Base-by-base conservation (phyloP, 2,797 vertebrate genomes). In the Amphiprion clarkii region DNA sequence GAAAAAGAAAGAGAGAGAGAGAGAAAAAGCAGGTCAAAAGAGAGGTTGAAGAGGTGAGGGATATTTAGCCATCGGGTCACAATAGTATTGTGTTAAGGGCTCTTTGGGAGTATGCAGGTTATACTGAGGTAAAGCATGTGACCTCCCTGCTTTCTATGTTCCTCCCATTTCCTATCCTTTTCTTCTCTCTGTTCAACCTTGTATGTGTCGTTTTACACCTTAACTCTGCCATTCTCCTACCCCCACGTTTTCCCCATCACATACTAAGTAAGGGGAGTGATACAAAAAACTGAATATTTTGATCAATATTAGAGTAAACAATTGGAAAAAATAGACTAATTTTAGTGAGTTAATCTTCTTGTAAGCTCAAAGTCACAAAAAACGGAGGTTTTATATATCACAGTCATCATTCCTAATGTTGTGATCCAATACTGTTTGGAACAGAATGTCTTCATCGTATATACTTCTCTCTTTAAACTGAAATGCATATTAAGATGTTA, bases 31-130 rank as follows among this genome's bases (percentile, higher is more conserved):
- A 75, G 79, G 71, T 81, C 76, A 76, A 10, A 25, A 13, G 29
- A 60, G 52, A 75, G 78, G 70, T 71, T 74, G 69, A 48, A 66
- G 61, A 48, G 71, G 66, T 73, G 44, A 69, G 58, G 58, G 70
- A 65, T 79, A 82, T 79, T 88, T 88, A 82, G 77, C 71, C 62
- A 78, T 3, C 0, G 13, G 81, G 81, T 89, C 85, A 84, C 54
- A 79, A 76, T 51, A 61, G 71, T 76, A 71, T 88, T 86, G 83
- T 83, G 70, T 84, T 78, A 84, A 81, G 79, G 66, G 71, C 84
- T 88, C 83, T 83, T 56, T 67, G 80, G 83, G 85, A 86, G 67
- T 64, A 57, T 82, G 44, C 14, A 40, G 40, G 62, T 80, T 82
- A 76, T 72, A 76, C 76, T 31, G 63, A 68, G 66, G n/a, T 67